phyloP scores from a whole-genome alignment of 2,888 invertebrate species.

The Buathra laborator region DNA sequence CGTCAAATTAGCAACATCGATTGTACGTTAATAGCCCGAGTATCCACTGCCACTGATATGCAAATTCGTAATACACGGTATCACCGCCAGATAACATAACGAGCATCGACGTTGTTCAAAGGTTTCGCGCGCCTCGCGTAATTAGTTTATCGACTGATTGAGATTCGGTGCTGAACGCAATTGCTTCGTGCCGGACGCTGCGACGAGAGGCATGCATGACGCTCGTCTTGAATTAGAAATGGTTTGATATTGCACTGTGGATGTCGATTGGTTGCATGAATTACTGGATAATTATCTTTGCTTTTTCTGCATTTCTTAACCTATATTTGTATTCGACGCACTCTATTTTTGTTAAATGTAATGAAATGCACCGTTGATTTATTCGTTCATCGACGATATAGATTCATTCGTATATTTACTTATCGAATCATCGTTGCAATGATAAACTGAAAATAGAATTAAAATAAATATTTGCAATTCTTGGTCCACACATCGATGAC shows the following conservation, averaged over 20 bases:
- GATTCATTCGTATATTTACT: too few relatives aligned
- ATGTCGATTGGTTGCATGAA: constrained; percentile 1
- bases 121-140: not conserved
- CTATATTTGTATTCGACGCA: not conserved
- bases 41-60: not conserved
- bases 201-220: not conserved
- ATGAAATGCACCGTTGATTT: too few relatives aligned
- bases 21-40: not conserved
- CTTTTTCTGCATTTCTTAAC: not conserved
- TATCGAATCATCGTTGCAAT: too few relatives aligned
- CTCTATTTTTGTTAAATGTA: not conserved
- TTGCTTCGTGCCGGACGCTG: not conserved
- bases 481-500: too few relatives aligned
- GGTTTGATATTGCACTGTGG: constrained; percentile 11
- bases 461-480: too few relatives aligned
- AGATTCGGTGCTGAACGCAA: constrained; percentile 37
- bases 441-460: too few relatives aligned
- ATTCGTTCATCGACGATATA: too few relatives aligned
- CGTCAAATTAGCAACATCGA: not conserved
- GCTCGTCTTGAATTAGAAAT: not conserved
- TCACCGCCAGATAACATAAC: not conserved
- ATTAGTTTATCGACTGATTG: constrained; percentile 10
- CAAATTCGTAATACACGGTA: not conserved
- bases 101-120: not conserved
- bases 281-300: not conserved